A percentile compares a stretch with the other conserved stretches of the same genome.
Conservation (phyloP, 2,888 invertebrate genomes). For the Notodonta dromedarius region DNA sequence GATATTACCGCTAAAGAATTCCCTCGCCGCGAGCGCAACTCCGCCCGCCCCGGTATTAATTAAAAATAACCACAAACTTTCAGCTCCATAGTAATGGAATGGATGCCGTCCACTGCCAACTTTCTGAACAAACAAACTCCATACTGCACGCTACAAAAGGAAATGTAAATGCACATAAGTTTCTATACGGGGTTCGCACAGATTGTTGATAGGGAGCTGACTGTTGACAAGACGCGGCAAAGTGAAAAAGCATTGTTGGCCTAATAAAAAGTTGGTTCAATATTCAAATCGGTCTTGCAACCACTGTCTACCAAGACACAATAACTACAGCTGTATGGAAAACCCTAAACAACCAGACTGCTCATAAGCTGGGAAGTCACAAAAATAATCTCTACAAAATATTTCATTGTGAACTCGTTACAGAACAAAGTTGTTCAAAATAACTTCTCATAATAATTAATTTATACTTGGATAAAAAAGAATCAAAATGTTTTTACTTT, state of each 20-base stretch:
- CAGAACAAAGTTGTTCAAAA: not conserved
- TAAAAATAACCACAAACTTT: conserved; percentile 54
- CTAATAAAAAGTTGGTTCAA: no score
- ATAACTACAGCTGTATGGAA: no score
- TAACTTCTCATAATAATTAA: conserved; percentile 2
- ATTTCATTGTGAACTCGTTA: not conserved
- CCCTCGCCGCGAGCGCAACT: conserved; percentile 36
- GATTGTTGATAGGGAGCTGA: not conserved
- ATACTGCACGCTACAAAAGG: conserved; percentile 43
- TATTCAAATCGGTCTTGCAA: no score
- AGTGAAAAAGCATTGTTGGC: not conserved
- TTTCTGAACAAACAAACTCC: conserved; percentile 49
- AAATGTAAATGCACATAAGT: conserved; percentile 42
- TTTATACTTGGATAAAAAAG: not conserved
- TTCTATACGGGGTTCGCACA: conserved; percentile 13
- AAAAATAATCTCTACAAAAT: not conserved
- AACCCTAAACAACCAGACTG: no score
- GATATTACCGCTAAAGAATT: conserved; percentile 38
- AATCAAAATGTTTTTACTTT: not conserved
- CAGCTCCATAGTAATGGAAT: conserved; percentile 46
- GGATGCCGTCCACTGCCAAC: conserved; percentile 51
- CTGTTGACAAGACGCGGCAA: no score
- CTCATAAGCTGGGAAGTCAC: no score
- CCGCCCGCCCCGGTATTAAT: conserved; percentile 42
- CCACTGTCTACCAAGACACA: no score